A percentile compares a stretch with the other conserved stretches of the same genome.
Conservation (phyloP, 2,113 vertebrate genomes). For the Sminthopsis crassicaudata region DNA sequence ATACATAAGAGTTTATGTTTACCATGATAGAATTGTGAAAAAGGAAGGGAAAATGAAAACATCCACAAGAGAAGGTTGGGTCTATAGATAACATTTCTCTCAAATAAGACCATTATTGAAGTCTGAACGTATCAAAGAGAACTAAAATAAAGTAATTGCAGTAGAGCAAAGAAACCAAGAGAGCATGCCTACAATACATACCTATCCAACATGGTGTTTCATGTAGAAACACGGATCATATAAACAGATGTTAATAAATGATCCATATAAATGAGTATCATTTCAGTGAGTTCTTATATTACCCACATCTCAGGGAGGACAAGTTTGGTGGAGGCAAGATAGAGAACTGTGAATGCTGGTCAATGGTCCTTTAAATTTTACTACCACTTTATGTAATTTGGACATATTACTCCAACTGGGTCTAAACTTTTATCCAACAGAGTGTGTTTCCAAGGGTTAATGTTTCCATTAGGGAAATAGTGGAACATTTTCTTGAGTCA, state of each 20-base stretch:
- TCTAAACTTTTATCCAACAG: constrained; percentile 17
- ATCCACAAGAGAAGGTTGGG: neutral
- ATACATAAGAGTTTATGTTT: constrained; percentile 12
- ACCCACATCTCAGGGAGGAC: neutral
- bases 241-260: constrained; percentile 23
- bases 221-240: neutral
- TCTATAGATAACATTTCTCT: constrained; percentile 17
- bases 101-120: constrained; percentile 16
- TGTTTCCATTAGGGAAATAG: neutral
- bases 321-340: constrained; percentile 5
- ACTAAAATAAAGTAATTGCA: neutral
- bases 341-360: neutral
- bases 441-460: constrained; percentile 16
- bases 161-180: constrained; percentile 8
- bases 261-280: neutral
- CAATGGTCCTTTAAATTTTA: constrained; percentile 18
- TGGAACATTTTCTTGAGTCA: neutral
- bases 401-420: constrained; percentile 20
- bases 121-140: neutral
- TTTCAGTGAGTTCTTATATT: neutral
- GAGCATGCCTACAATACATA: constrained; percentile 7
- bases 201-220: neutral
- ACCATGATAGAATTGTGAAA: neutral
- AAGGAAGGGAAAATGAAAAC: constrained; percentile 12
- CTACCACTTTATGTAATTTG: constrained; percentile 1